Conservation (phyloP, 2,113 vertebrate species). For the Scolopax mira region DNA sequence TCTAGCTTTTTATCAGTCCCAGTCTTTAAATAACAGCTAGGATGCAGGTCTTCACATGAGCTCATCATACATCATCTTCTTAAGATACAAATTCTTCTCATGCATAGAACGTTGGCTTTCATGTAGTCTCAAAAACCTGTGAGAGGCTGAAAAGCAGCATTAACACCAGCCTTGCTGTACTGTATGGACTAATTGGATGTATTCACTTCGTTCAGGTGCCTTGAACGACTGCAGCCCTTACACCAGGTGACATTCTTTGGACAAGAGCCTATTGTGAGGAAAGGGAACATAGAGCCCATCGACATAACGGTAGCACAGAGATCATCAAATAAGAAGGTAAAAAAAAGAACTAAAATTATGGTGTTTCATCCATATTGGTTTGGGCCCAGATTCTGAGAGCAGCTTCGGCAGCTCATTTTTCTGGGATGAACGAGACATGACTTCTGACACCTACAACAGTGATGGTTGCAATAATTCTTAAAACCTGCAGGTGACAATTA, state of each 20-base stretch:
- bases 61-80: not conserved
- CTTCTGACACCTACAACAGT: not conserved
- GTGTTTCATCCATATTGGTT: not conserved
- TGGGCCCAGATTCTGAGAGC: not conserved
- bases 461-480: not conserved
- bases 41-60: not conserved
- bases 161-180: not conserved
- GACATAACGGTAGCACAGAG: slow-evolving; percentile 87
- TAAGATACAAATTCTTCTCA: not conserved
- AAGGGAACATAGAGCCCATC: slow-evolving; percentile 86
- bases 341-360: not conserved
- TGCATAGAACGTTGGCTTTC: not conserved
- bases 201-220: slow-evolving; percentile 73
- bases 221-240: slow-evolving; percentile 85
- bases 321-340: slow-evolving; percentile 94
- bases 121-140: not conserved
- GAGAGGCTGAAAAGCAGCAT: not conserved
- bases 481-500: slow-evolving; percentile 84
- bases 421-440: not conserved
- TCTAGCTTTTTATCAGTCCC: not conserved
- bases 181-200: not conserved
- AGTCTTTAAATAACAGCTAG: not conserved
- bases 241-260: slow-evolving; percentile 87
- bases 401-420: not conserved
- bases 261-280: slow-evolving; percentile 82